These are phyloP conservation scores for Cyprinus carpio DNA, from an alignment of 2,113 vertebrate genomes.

Conservation along the genomic window DNA sequence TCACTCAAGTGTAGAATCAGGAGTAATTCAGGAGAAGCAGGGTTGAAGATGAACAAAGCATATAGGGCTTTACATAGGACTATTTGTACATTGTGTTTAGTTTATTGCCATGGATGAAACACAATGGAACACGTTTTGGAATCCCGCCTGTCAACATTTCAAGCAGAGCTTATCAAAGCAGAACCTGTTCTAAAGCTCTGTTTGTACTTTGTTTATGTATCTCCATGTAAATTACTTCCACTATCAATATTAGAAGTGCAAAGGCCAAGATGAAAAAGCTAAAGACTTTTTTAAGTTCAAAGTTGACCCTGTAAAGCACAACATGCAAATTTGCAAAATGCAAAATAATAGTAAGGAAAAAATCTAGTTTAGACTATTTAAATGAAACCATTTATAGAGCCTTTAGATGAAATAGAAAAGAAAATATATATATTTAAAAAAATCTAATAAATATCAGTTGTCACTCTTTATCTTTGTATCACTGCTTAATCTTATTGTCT, in stretches of 20 bases:
- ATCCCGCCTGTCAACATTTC: constrained; percentile 44
- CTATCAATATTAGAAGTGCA: background rate
- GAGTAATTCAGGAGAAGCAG: background rate
- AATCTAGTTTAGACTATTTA: background rate
- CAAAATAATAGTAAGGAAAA: background rate
- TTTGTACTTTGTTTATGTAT: background rate
- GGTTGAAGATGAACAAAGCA: background rate
- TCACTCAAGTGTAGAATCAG: background rate
- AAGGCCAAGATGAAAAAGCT: background rate
- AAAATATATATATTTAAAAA: too few relatives aligned
- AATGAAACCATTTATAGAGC: background rate
- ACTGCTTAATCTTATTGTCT: too few relatives aligned
- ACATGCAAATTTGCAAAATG: too few relatives aligned
- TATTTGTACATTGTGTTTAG: background rate
- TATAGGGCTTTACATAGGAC: background rate
- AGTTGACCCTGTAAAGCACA: background rate
- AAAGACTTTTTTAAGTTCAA: background rate
- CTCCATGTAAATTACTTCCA: background rate
- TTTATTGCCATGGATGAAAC: constrained; percentile 15
- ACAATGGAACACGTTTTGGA: constrained; percentile 30
- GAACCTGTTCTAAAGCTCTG: background rate
- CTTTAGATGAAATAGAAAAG: too few relatives aligned
- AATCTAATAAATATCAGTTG: background rate
- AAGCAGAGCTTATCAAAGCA: background rate
- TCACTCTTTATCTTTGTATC: background rate